Evolutionary conservation across 2,888 invertebrate genomes (phyloP).

Genomic region (Mesoligia furuncula): DNA sequence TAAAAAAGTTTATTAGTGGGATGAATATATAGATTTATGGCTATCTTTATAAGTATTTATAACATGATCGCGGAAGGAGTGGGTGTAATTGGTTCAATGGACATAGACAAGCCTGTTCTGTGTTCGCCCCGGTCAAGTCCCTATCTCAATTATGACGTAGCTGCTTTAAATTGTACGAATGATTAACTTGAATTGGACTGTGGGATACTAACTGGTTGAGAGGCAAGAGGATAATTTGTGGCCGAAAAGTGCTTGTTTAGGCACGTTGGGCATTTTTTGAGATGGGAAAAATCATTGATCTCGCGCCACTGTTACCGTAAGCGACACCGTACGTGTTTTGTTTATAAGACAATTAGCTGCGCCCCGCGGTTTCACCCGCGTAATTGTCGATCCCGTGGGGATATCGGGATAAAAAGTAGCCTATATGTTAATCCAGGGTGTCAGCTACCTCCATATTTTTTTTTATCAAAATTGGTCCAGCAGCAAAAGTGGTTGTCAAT

Average conservation of each 20-base stretch:
- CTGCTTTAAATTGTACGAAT: slow-evolving; percentile 39
- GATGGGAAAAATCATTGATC: too few species aligned
- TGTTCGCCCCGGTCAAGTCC: slow-evolving; percentile 20
- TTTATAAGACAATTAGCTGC: too few species aligned
- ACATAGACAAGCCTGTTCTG: slow-evolving; percentile 45
- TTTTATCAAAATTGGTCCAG: too few species aligned
- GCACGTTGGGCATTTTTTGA: too few species aligned
- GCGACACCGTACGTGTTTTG: too few species aligned
- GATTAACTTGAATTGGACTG: slow-evolving; percentile 58
- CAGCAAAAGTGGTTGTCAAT: slow-evolving; percentile 13
- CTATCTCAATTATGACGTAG: slow-evolving; percentile 48
- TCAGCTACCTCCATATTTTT: too few species aligned
- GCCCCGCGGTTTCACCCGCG: too few species aligned
- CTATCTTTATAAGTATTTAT: slow-evolving; percentile 49
- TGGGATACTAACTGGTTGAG: slow-evolving; percentile 36
- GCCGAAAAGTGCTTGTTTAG: not conserved
- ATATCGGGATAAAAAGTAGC: too few species aligned
- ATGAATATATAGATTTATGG: slow-evolving; percentile 43
- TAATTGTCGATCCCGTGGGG: too few species aligned
- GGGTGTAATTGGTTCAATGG: slow-evolving; percentile 69
- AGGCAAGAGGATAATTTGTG: not conserved
- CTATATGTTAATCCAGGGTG: too few species aligned
- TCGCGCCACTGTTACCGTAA: too few species aligned
- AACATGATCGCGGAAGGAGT: slow-evolving; percentile 58
- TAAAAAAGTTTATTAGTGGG: slow-evolving; percentile 44